Evolutionary conservation across 2,888 invertebrate genomes (phyloP), one percentile per base, ranked within the genome.

Genomic region (Nomada lathburiana): DNA sequence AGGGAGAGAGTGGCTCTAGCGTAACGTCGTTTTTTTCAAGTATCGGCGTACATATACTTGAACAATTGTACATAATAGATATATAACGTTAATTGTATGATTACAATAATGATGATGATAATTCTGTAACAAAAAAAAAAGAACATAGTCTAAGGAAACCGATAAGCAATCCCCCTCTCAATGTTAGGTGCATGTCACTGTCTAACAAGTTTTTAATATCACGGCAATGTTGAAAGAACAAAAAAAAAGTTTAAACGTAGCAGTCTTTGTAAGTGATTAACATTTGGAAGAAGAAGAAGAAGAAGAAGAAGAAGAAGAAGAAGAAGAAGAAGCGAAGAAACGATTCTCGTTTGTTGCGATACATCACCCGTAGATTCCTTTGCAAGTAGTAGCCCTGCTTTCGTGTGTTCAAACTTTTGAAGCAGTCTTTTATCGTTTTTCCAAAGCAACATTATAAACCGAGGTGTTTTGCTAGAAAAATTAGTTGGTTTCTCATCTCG

Each of bases 131-230:
- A 75, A 82, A 80, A 71, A 55, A 55, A 44, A 60, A 63, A 47
- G 23, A 23, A 52, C 20, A 65, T 85, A 85, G 71, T 53, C 55
- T 79, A 88, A 86, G 80, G 60, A 79, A 87, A 83, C 68, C 7
- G 81, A 86, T 86, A 86, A 88, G 84, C 87, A 90, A 88, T 91
- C 85, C 86, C 82, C 75, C 80, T 88, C 81, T 88, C 81, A 79
- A 89, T 91, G 86, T 90, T 90, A 90, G 89, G 81, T 90, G 89
- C 90, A 91, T 91, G 91, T 90, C 80, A 84, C 89, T 90, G 91
- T 90, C 80, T 88, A 88, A 85, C 80, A 75, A 83, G 63, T 83
- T 88, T 89, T 89, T 85, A 89, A 83, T 83, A 86, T 82, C 75
- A 69, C 76, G 77, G 50, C 76, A 75, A 75, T 74, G 75, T 68